Base-by-base conservation (phyloP, 2,797 vertebrate species). In the Sardinella longiceps region DNA sequence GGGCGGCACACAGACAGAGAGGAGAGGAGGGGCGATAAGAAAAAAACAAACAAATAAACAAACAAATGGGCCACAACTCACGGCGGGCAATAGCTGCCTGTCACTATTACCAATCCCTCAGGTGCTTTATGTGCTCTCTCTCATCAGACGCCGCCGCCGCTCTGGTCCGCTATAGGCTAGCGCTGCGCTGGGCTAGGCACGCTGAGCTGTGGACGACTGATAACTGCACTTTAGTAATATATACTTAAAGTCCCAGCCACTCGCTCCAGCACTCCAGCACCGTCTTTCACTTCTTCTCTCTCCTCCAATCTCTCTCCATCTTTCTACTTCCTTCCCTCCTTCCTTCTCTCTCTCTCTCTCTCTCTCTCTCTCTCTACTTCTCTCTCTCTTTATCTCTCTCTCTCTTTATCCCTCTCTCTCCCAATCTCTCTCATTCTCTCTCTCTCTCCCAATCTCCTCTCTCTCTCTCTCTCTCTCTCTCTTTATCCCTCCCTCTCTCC, bases 61-160 rank as follows among this genome's bases (percentile, higher is more conserved):
- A 87, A 70, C 28, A 45, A 89, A 88, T 77, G 30, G 33, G 60
- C 83, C 86, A 83, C 85, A 90, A 87, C 91, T 88, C 87, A 83
- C 83, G 85, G 58, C 11, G 83, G 91, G 83, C 30, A 74, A 85
- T 83, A 83, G 81, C 84, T 9, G 7, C 37, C 84, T 85, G 86
- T 88, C 90, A 88, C 88, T 51, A 63, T 63, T 63, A 63, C n/a
- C 58, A 11, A 74, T 86, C 84, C 81, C 45, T 88, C 84, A 86
- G 51, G 74, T 56, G 51, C 70, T 88, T 88, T 84, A 88, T 25
- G 2, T n/a, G 43, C 9, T 15, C n/a, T 7, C 48, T 20, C 46
- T 58, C 12, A 14, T 56, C 53, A 56, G 53, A 20, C 53, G 0
- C 20, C 18, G 20, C 53, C 1, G n/a, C n/a, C n/a, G n/a, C n/a